Evolutionary conservation across 64 coral and sea anemone genomes (phyloP).

Genomic region (Platygyra sinensis): DNA sequence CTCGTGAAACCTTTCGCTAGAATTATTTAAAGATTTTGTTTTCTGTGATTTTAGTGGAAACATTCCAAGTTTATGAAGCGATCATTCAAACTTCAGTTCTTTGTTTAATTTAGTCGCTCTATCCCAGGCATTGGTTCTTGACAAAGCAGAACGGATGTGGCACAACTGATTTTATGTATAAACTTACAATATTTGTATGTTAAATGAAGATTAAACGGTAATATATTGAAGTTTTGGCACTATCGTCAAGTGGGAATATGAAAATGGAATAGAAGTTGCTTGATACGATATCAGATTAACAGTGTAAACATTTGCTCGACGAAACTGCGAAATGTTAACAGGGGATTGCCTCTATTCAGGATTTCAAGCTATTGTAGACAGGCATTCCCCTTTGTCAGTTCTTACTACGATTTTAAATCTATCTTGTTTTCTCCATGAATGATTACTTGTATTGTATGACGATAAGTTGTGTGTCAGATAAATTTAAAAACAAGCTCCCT

Average conservation of each 20-base stretch:
- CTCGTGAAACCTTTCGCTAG: background rate
- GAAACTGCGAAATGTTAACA: background rate
- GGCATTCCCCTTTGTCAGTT: background rate
- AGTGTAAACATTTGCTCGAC: slow-evolving; percentile 1
- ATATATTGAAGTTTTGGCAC: slow-evolving; percentile 4
- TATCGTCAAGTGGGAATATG: background rate
- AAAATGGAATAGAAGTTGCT: background rate
- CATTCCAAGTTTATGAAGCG: background rate
- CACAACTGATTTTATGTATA: background rate
- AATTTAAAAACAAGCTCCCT: background rate
- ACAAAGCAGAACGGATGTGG: background rate
- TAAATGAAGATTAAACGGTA: background rate
- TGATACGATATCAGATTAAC: background rate
- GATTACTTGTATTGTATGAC: too few relatives aligned
- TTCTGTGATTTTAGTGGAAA: background rate
- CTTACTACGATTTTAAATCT: background rate
- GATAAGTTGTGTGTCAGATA: background rate
- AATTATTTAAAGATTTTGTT: background rate
- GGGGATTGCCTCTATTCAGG: background rate
- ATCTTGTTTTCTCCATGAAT: background rate
- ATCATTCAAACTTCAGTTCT: too few relatives aligned
- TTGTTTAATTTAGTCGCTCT: too few relatives aligned
- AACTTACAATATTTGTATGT: slow-evolving; percentile 6
- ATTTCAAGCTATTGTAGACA: background rate
- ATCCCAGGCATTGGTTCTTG: background rate